phyloP scores from a whole-genome alignment of 2,888 invertebrate genomes.

The Ormyrus labotus region DNA sequence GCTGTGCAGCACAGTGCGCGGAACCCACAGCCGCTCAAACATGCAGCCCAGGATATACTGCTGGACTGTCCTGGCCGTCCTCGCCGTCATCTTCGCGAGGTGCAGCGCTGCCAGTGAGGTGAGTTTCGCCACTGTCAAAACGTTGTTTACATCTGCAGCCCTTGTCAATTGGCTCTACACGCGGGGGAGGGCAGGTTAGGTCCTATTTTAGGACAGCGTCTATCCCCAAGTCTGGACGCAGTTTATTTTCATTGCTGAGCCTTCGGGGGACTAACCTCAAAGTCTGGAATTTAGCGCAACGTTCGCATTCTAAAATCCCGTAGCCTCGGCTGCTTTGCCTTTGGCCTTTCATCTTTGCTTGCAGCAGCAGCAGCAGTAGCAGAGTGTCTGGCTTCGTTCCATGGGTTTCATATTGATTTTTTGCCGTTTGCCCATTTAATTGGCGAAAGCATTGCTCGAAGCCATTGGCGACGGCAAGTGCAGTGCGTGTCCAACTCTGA shows the following conservation, averaged over 20 bases:
- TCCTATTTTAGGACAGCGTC: slow-evolving; percentile 4
- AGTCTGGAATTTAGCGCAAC: not conserved
- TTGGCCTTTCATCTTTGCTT: not conserved
- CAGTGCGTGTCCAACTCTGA: no score
- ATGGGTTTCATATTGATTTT: slow-evolving; percentile 12
- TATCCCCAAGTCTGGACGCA: not conserved
- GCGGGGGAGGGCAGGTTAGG: slow-evolving; percentile 8
- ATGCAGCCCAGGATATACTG: slow-evolving; percentile 88
- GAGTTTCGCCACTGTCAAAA: slow-evolving; percentile 73
- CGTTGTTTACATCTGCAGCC: slow-evolving; percentile 20
- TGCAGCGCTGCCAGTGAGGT: slow-evolving; percentile 87
- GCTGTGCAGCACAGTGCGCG: not conserved
- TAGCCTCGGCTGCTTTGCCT: not conserved
- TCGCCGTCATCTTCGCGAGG: slow-evolving; percentile 84
- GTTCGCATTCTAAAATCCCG: slow-evolving; percentile 6
- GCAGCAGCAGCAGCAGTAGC: no score
- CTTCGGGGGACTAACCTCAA: slow-evolving; percentile 15
- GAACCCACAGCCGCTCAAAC: slow-evolving; percentile 39
- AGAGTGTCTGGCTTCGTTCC: no score
- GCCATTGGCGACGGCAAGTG: no score
- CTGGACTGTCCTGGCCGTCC: slow-evolving; percentile 84
- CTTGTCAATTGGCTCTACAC: not conserved
- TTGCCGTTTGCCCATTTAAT: not conserved
- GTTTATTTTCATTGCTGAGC: not conserved
- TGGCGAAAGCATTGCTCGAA: no score